phyloP scores from a whole-genome alignment of 2,888 invertebrate species.

The Gymnosoma rotundatum region DNA sequence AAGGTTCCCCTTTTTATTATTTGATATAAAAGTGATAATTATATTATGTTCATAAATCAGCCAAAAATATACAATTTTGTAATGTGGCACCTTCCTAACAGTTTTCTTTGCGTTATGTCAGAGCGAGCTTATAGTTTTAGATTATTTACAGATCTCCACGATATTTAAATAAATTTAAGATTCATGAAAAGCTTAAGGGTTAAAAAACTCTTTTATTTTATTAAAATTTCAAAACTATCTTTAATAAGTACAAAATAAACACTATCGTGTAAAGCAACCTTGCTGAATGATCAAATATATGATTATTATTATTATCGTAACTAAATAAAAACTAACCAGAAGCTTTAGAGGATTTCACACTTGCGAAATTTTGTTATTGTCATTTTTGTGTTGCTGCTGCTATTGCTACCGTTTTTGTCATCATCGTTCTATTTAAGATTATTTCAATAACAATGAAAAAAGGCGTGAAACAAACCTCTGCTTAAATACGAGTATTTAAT shows the following conservation, averaged over 20 bases:
- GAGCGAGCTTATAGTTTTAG: no score
- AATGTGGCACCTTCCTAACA: background rate
- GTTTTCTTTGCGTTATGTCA: no score
- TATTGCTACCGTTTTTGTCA: conserved; percentile 24
- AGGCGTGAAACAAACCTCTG: conserved; percentile 77
- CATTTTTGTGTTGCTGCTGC: background rate
- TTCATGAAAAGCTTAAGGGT: conserved; percentile 11
- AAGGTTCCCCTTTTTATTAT: background rate
- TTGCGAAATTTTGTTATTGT: conserved; percentile 13
- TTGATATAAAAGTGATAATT: no score
- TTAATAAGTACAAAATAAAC: background rate
- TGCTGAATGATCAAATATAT: conserved; percentile 43
- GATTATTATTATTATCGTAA: conserved; percentile 54
- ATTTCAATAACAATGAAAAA: conserved; percentile 78
- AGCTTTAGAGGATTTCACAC: conserved; percentile 26
- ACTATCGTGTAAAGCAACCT: conserved; percentile 1
- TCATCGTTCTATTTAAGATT: conserved; percentile 70
- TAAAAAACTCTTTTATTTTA: conserved; percentile 18
- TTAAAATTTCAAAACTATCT: background rate
- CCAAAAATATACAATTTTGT: no score
- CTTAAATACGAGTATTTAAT: conserved; percentile 59
- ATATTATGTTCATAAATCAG: no score
- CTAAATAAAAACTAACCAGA: conserved; percentile 23
- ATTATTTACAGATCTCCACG: background rate
- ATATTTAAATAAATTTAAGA: background rate